Evolutionary conservation across 2,113 vertebrate genomes (phyloP).

Genomic region (Eonycteris spelaea): DNA sequence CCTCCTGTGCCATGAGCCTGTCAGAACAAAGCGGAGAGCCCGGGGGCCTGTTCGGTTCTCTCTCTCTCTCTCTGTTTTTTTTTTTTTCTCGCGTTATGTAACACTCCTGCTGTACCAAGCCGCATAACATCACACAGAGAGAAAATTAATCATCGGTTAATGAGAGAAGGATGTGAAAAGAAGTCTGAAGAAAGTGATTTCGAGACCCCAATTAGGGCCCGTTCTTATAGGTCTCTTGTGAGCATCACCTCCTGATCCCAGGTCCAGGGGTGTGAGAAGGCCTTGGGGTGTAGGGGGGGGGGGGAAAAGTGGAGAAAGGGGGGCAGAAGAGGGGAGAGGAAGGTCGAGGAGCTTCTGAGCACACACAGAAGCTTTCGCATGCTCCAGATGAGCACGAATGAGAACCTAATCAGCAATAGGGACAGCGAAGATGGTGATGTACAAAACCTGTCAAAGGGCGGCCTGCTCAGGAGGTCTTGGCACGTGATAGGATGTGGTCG

Average conservation of each 20-base stretch:
- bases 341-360: background rate
- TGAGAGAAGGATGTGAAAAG: conserved; percentile 48
- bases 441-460: background rate
- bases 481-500: background rate
- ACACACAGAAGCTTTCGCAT: background rate
- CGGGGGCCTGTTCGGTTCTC: background rate
- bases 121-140: conserved; percentile 33
- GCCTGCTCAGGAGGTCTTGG: background rate
- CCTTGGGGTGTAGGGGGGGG: fast-evolving
- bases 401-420: background rate
- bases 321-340: background rate
- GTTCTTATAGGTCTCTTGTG: background rate
- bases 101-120: conserved; percentile 25
- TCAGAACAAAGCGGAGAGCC: conserved; percentile 9
- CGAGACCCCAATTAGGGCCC: conserved; percentile 43
- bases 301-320: fast-evolving
- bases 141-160: conserved; percentile 66
- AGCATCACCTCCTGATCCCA: background rate
- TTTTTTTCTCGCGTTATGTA: background rate
- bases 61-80: background rate
- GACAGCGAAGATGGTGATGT: too few species aligned
- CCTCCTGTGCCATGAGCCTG: background rate
- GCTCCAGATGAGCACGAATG: background rate
- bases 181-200: conserved; percentile 54
- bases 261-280: background rate